Evolutionary conservation across 2,888 invertebrate genomes (phyloP).

Genomic region (Drosophila infuscata): DNA sequence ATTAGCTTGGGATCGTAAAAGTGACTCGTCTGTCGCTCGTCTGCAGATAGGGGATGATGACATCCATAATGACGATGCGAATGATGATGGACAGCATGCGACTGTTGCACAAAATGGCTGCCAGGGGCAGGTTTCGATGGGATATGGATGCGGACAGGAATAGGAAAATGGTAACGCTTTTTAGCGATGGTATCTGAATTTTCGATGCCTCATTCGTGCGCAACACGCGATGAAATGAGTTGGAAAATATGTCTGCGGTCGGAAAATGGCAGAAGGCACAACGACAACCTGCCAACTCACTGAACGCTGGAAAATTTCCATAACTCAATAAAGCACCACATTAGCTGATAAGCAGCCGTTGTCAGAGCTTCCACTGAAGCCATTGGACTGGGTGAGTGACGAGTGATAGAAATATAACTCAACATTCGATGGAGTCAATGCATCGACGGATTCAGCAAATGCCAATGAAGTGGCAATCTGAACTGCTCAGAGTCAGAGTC

Average conservation of each 20-base stretch:
- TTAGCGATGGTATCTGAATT: conserved; percentile 75
- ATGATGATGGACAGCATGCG: conserved; percentile 41
- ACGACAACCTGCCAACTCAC: conserved; percentile 24
- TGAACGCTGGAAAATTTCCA: conserved; percentile 46
- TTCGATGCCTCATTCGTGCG: conserved; percentile 54
- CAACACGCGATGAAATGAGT: conserved; percentile 74
- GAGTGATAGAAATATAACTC: conserved; percentile 43
- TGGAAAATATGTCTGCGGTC: conserved; percentile 81
- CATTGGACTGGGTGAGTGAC: conserved; percentile 42
- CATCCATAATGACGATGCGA: conserved; percentile 32
- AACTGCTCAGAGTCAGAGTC: conserved; percentile 9
- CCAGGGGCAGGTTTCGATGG: conserved; percentile 4
- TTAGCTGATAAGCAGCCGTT: conserved; percentile 58
- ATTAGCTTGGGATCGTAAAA: conserved; percentile 84
- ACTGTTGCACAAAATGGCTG: conserved; percentile 52
- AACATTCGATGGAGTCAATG: conserved; percentile 16
- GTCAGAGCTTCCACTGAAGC: conserved; percentile 8
- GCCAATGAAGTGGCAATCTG: conserved; percentile 47
- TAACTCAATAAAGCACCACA: conserved; percentile 62
- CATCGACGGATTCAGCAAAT: conserved; percentile 25
- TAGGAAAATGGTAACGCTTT: conserved; percentile 66
- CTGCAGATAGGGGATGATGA: conserved; percentile 45
- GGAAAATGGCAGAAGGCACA: conserved; percentile 7
- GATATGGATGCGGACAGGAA: conserved; percentile 14
- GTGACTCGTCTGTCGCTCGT: conserved; percentile 13